A percentile compares a stretch with the other conserved stretches of the same genome.
Conservation (phyloP, 1,140 invertebrate species). For the Oreohelix idahoensis region DNA sequence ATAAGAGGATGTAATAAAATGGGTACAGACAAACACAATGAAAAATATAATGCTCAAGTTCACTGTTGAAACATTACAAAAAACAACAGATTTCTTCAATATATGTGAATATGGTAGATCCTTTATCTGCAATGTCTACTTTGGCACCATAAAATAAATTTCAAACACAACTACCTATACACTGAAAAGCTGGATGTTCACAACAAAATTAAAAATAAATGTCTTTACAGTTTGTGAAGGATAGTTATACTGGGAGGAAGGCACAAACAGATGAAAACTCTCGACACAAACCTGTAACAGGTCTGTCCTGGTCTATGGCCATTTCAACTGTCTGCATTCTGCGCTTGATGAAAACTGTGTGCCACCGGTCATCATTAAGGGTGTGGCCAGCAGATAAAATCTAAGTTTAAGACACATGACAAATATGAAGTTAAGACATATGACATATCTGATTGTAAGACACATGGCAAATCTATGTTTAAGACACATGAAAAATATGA, state of each 20-base stretch:
- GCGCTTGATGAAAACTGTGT: conserved; percentile 88
- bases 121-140: too few species aligned
- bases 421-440: neutral
- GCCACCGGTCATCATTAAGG: conserved; percentile 95
- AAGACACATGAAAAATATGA: too few species aligned
- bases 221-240: neutral
- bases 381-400: conserved; percentile 86
- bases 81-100: neutral
- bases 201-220: neutral
- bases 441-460: too few species aligned
- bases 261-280: neutral
- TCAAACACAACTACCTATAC: conserved; percentile 4
- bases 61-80: neutral
- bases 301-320: conserved; percentile 85
- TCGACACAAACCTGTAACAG: conserved; percentile 81
- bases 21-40: neutral
- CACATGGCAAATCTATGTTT: too few species aligned
- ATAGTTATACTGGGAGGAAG: neutral
- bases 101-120: neutral
- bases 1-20: neutral
- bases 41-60: neutral
- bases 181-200: conserved; percentile 3
- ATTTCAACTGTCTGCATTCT: conserved; percentile 87
- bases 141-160: too few species aligned
- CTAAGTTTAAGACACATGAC: conserved; percentile 73